A percentile compares a stretch with the other conserved stretches of the same genome.
Evolutionary conservation across 2,888 invertebrate genomes (phyloP).

Genomic region (Cephus sareptanus): DNA sequence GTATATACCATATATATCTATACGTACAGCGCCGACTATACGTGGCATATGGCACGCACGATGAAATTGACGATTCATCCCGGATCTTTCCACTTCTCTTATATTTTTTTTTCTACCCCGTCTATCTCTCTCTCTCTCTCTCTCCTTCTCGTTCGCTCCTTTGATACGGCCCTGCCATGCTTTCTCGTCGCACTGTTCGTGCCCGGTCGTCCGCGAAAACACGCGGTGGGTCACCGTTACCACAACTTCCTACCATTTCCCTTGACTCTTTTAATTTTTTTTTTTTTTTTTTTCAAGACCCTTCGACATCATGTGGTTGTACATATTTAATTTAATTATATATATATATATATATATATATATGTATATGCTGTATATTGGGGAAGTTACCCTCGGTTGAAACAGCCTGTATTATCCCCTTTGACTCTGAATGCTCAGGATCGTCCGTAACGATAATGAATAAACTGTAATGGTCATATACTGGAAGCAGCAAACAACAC

Average conservation of each 20-base stretch:
- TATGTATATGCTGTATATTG: no score
- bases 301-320: background rate
- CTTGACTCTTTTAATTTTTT: slow-evolving; percentile 38
- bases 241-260: slow-evolving; percentile 51
- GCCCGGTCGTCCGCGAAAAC: slow-evolving; percentile 53
- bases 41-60: slow-evolving; percentile 31
- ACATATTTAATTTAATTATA: background rate
- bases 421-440: slow-evolving; percentile 20
- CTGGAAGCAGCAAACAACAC: background rate
- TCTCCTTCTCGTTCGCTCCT: slow-evolving; percentile 22
- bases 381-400: background rate
- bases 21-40: slow-evolving; percentile 19
- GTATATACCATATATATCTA: slow-evolving; percentile 10
- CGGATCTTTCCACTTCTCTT: slow-evolving; percentile 35
- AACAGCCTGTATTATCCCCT: slow-evolving; percentile 23
- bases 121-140: slow-evolving; percentile 1
- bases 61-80: slow-evolving; percentile 51
- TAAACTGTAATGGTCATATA: slow-evolving; percentile 25
- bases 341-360: no score
- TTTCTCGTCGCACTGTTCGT: slow-evolving; percentile 31
- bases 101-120: slow-evolving; percentile 13
- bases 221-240: slow-evolving; percentile 50
- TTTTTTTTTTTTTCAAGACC: slow-evolving; percentile 31
- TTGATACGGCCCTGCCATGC: slow-evolving; percentile 8
- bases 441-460: slow-evolving; percentile 24